phyloP scores from a whole-genome alignment of 92 coral and sea anemone genomes.

The Parazoanthus darwini region DNA sequence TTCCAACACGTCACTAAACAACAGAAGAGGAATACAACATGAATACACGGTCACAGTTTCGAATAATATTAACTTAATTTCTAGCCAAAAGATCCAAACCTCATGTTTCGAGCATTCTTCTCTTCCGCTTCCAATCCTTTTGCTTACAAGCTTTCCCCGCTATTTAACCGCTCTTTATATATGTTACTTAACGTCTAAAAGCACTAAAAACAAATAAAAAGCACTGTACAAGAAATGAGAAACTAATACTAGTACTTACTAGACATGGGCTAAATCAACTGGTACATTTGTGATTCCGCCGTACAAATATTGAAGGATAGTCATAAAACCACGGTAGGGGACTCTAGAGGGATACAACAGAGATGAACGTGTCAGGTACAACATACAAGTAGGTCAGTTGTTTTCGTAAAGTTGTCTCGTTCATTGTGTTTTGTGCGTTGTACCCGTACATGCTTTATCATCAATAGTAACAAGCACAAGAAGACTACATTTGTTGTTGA shows the following conservation, averaged over 20 bases:
- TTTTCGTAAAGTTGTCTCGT: no score
- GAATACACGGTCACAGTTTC: not conserved
- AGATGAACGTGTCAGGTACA: not conserved
- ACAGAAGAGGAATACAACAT: not conserved
- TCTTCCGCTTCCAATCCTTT: not conserved
- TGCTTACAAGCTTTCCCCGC: not conserved
- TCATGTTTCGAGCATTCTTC: not conserved
- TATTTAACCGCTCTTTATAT: no score
- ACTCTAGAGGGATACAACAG: slow-evolving; percentile 44
- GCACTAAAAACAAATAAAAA: no score
- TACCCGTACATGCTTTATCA: not conserved
- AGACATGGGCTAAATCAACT: slow-evolving; percentile 51
- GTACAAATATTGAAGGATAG: slow-evolving; percentile 69
- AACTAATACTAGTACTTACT: slow-evolving; percentile 43
- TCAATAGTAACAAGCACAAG: no score
- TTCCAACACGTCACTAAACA: slow-evolving; percentile 65
- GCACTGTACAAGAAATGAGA: not conserved
- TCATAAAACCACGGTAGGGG: slow-evolving; percentile 52
- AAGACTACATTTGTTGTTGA: no score
- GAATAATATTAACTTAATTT: no score
- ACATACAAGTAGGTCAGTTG: not conserved
- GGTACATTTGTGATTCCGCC: slow-evolving; percentile 71
- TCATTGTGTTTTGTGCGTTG: no score
- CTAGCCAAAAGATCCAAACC: not conserved
- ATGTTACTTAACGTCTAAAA: no score